phyloP scores from a whole-genome alignment of 2,797 vertebrate genomes.

The Rhynchonycteris naso region DNA sequence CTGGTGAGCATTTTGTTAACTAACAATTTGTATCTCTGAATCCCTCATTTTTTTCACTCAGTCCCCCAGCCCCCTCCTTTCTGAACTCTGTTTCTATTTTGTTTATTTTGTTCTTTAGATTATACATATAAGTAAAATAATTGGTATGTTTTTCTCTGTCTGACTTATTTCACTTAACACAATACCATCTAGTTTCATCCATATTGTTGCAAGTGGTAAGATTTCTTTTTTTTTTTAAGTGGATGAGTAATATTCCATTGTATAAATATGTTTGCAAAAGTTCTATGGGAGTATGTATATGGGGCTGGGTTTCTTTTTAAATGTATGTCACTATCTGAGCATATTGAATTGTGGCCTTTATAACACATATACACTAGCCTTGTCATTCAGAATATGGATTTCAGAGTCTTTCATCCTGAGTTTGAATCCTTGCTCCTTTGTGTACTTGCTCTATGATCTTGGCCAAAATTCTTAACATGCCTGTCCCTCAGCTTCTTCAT shows the following conservation, averaged over 20 bases:
- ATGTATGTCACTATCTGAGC: not conserved
- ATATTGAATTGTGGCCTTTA: not conserved
- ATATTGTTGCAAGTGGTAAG: not conserved
- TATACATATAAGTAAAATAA: not conserved
- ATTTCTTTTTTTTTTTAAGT: too few species aligned
- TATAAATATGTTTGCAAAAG: not conserved
- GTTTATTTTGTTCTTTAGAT: not conserved
- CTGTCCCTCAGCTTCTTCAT: not conserved
- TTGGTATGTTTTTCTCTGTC: not conserved
- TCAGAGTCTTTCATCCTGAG: not conserved
- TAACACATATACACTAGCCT: not conserved
- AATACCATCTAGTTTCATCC: not conserved
- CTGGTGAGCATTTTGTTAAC: not conserved
- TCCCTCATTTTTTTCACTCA: not conserved
- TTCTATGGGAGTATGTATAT: not conserved
- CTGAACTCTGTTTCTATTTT: not conserved
- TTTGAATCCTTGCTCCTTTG: not conserved
- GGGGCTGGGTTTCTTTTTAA: not conserved
- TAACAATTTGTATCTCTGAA: not conserved
- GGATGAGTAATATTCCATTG: not conserved
- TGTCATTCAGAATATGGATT: not conserved
- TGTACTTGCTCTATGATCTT: not conserved
- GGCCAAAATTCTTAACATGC: slow-evolving; percentile 3
- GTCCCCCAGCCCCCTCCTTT: not conserved
- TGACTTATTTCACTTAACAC: not conserved